Evolutionary conservation across 53 echinoderm and acorn worm genomes (phyloP).

Genomic region (Antedon mediterranea): DNA sequence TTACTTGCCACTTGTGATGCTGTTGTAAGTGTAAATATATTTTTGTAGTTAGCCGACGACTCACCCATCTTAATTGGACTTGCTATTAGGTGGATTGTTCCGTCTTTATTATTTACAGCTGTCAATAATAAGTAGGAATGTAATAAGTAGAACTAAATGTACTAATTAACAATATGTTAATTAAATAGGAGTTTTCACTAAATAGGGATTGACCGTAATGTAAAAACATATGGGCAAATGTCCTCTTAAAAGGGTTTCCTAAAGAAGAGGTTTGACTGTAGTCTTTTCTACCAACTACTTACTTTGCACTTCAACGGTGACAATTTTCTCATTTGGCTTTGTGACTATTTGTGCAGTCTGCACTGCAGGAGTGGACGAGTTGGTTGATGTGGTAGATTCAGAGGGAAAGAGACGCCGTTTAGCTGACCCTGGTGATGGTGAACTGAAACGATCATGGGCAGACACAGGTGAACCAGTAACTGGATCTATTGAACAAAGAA

Average conservation of each 20-base stretch:
- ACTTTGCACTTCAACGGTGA: background rate
- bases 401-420: constrained; percentile 65
- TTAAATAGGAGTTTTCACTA: too few species aligned
- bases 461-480: constrained; percentile 62
- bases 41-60: background rate
- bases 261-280: too few species aligned
- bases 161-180: too few species aligned
- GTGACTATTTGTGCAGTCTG: background rate
- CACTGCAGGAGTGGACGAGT: background rate
- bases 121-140: background rate
- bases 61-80: constrained; percentile 20
- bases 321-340: background rate
- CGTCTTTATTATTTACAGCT: constrained; percentile 60
- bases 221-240: too few species aligned
- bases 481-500: constrained; percentile 16
- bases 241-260: too few species aligned
- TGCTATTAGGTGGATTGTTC: constrained; percentile 40
- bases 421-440: constrained; percentile 71
- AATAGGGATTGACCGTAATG: too few species aligned
- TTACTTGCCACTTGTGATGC: background rate
- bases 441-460: constrained; percentile 79
- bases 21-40: background rate
- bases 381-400: constrained; percentile 5
- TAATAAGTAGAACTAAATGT: too few species aligned
- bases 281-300: background rate